A percentile compares a stretch with the other conserved stretches of the same genome.
Conservation (phyloP, 2,113 vertebrate species). For the Acrocephalus arundinaceus region DNA sequence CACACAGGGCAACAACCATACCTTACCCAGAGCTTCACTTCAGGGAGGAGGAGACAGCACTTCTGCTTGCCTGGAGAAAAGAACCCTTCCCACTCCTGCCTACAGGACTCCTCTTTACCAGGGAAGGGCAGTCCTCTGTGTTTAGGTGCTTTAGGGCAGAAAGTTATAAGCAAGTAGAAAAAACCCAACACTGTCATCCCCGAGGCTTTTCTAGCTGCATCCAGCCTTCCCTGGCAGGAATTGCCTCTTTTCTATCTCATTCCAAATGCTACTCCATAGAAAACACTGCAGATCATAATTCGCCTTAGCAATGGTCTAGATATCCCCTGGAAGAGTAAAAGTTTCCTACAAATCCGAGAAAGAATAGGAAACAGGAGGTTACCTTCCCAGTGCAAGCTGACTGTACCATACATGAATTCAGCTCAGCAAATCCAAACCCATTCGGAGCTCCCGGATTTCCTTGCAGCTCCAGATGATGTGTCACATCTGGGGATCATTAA, state of each 20-base stretch:
- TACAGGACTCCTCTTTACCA: background rate
- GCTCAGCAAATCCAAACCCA: background rate
- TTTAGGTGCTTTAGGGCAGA: background rate
- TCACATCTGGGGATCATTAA: background rate
- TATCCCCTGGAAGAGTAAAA: background rate
- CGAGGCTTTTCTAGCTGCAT: background rate
- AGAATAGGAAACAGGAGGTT: background rate
- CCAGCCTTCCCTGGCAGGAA: background rate
- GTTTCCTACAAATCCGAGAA: background rate
- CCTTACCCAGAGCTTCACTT: constrained; percentile 65
- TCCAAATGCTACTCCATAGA: background rate
- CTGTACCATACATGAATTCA: background rate
- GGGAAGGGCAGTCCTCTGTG: background rate
- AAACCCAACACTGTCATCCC: background rate
- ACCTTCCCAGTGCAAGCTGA: background rate
- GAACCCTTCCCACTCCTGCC: constrained; percentile 43
- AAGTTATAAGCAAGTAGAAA: constrained; percentile 2
- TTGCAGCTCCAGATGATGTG: background rate
- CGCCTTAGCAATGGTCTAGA: background rate
- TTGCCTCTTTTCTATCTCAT: background rate
- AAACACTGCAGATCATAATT: background rate
- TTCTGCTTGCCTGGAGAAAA: constrained; percentile 59
- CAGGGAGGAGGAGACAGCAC: constrained; percentile 38
- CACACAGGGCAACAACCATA: constrained; percentile 73
- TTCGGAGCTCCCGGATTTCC: rapidly evolving